A percentile compares a stretch with the other conserved stretches of the same genome.
These are phyloP conservation scores for Galagoides demidoff DNA, from an alignment of 2,797 vertebrate species.

Conservation along the genomic window DNA sequence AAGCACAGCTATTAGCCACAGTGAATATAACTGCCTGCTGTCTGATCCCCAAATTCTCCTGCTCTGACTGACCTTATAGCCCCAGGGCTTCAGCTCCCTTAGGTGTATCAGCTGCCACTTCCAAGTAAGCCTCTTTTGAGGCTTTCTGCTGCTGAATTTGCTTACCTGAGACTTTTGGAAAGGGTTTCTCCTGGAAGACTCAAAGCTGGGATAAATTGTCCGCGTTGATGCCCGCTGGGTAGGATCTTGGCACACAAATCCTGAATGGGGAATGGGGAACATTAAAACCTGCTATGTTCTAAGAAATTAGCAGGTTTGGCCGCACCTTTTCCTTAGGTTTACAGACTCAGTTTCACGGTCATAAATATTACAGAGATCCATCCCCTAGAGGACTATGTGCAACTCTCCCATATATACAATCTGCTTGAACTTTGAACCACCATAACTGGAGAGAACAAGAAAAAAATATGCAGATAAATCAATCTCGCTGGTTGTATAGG, in stretches of 20 bases:
- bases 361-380: neutral
- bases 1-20: neutral
- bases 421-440: neutral
- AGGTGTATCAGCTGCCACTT: neutral
- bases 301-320: constrained; percentile 29
- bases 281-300: constrained; percentile 61
- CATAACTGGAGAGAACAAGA: neutral
- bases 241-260: constrained; percentile 95
- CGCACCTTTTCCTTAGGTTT: constrained; percentile 24
- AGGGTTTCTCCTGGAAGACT: constrained; percentile 87
- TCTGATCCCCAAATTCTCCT: neutral
- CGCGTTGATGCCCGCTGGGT: constrained; percentile 86
- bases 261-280: constrained; percentile 83
- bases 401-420: neutral
- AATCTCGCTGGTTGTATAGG: neutral
- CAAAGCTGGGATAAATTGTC: constrained; percentile 86
- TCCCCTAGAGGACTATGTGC: neutral
- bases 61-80: neutral
- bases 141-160: constrained; percentile 22
- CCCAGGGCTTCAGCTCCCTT: neutral
- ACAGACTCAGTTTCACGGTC: neutral
- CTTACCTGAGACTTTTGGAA: constrained; percentile 92
- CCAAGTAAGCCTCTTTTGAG: neutral
- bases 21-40: neutral
- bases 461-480: neutral